A percentile compares a stretch with the other conserved stretches of the same genome.
Conservation (phyloP, 1,140 invertebrate genomes). For the Solenopsis fugax region DNA sequence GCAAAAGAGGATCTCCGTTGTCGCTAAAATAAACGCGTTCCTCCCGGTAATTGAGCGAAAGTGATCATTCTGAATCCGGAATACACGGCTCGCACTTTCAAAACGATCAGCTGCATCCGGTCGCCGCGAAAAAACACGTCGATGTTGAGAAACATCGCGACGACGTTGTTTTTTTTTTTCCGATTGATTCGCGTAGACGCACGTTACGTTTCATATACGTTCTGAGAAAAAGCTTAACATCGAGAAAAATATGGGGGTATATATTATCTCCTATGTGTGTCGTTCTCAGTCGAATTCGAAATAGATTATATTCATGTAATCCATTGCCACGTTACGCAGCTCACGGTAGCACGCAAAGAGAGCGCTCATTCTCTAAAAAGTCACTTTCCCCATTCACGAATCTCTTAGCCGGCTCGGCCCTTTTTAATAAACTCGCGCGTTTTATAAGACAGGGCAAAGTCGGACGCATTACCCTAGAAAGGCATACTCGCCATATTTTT, state of each 20-base stretch:
- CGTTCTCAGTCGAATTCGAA: slow-evolving; percentile 84
- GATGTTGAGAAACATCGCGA: slow-evolving; percentile 63
- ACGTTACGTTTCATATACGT: slow-evolving; percentile 71
- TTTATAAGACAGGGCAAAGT: neutral
- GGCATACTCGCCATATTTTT: slow-evolving; percentile 33
- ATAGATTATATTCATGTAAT: slow-evolving; percentile 80
- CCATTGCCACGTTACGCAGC: slow-evolving; percentile 64
- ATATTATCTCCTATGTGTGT: slow-evolving; percentile 80
- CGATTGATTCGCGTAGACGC: slow-evolving; percentile 52
- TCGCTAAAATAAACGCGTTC: slow-evolving; percentile 42
- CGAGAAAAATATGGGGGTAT: slow-evolving; percentile 85
- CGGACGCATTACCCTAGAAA: slow-evolving; percentile 31
- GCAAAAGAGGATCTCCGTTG: slow-evolving; percentile 32
- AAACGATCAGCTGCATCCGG: slow-evolving; percentile 57
- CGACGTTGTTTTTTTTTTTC: slow-evolving; percentile 23
- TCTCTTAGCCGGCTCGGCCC: slow-evolving; percentile 64
- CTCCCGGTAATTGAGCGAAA: slow-evolving; percentile 63
- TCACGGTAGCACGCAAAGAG: slow-evolving; percentile 77
- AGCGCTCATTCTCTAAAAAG: slow-evolving; percentile 78
- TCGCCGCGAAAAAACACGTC: slow-evolving; percentile 21
- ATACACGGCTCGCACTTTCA: slow-evolving; percentile 41
- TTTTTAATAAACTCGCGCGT: slow-evolving; percentile 61
- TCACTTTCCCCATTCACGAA: slow-evolving; percentile 77
- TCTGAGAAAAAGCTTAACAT: slow-evolving; percentile 85
- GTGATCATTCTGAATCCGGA: slow-evolving; percentile 44